Conservation (phyloP, 2,113 vertebrate species). For the Pampusana beccarii region DNA sequence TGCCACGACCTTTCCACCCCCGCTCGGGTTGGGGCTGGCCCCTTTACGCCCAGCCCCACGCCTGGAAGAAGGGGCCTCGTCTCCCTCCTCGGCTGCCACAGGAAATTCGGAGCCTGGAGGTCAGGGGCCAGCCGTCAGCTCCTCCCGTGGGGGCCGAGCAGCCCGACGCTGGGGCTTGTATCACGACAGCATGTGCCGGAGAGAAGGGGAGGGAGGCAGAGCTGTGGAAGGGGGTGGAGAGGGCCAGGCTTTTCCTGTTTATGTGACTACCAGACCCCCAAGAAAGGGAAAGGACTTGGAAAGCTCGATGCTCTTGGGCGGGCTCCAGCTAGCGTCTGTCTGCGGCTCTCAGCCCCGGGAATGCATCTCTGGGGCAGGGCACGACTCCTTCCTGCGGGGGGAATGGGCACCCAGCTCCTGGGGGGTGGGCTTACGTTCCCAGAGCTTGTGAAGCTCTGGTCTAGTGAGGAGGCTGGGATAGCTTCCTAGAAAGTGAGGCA, state of each 20-base stretch:
- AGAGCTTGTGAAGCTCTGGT: background rate
- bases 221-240: background rate
- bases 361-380: background rate
- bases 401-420: background rate
- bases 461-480: background rate
- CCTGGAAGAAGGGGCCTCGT: constrained; percentile 54
- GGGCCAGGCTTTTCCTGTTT: constrained; percentile 70
- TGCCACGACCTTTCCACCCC: background rate
- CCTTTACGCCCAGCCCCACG: background rate
- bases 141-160: constrained; percentile 34
- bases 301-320: background rate
- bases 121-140: constrained; percentile 63
- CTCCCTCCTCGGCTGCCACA: constrained; percentile 41
- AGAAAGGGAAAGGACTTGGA: constrained; percentile 46
- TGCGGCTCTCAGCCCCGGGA: background rate
- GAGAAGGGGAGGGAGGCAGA: constrained; percentile 17
- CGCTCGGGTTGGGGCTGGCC: background rate
- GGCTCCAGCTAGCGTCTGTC: background rate
- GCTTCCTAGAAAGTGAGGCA: background rate
- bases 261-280: constrained; percentile 60
- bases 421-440: background rate
- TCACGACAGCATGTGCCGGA: rapidly evolving
- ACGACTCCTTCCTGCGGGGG: background rate
- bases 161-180: background rate
- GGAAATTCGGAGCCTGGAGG: constrained; percentile 67